Base-by-base conservation (phyloP, 1,140 invertebrate genomes). In the Dolichoris vasculosae region DNA sequence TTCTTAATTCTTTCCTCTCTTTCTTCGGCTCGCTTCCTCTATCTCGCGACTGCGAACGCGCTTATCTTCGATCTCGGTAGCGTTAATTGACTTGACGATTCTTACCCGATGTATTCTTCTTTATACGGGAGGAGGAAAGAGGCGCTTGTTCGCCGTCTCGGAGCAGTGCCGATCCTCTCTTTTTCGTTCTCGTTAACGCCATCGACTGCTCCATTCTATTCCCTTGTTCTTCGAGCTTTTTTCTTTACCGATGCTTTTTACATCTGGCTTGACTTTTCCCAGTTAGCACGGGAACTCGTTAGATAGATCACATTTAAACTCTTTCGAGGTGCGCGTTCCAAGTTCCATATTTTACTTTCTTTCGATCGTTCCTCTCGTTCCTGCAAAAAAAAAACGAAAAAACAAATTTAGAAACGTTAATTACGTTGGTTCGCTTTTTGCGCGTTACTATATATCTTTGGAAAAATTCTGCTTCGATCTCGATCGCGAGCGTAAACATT, bases 31-130 rank as follows among this genome's bases (percentile, higher is more conserved):
- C n/a, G 3, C 38, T 48, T 1, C 6, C 32, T 30, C 55, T 46
- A 63, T 46, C 59, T 76, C 82, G 51, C 81, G 71, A 46, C 78
- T 67, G 13, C 46, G 59, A 35, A 20, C 78, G 59, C 82, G 35
- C 71, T 84, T 84, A 78, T 84, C 75, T 84, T 35, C 76, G 83
- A 85, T 85, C 77, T 85, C 76, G 76, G 76, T 67, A 73, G 83
- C 83, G 77, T 85, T 85, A 85, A 86, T 86, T 86, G 85, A 86
- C 85, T 86, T 78, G 84, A 78, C 85, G 80, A 86, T 86, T 82
- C 80, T 83, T 86, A 83, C 85, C 85, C 85, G 73, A 77, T 85
- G 59, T 84, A 69, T 78, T 84, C 83, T 67, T 69, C 51, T 30
- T 48, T 64, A n/a, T 67, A 15, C 35, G 35, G 23, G 20, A 38